Percentiles rank a stretch among this genome's conserved stretches.
phyloP scores from a whole-genome alignment of 2,797 vertebrate genomes.

The Halcyon chelicuti region DNA sequence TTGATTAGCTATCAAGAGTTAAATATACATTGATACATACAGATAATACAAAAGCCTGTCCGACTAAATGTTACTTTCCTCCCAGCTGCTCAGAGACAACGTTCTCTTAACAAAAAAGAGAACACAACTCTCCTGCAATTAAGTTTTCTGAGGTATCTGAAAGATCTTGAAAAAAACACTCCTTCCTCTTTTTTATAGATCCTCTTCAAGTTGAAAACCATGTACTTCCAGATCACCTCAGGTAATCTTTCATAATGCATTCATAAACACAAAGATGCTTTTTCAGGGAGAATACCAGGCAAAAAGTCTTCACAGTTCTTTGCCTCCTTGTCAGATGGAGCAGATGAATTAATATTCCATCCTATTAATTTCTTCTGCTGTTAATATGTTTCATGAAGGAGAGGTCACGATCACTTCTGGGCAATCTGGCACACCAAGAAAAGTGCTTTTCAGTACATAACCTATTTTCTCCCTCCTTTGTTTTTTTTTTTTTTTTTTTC shows the following conservation, averaged over 20 bases:
- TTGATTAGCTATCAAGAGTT: not conserved
- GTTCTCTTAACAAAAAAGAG: not conserved
- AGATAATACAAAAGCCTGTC: not conserved
- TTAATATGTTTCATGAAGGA: not conserved
- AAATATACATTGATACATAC: not conserved
- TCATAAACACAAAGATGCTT: slow-evolving; percentile 19
- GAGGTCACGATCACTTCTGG: not conserved
- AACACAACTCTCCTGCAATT: not conserved
- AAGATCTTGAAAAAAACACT: not conserved
- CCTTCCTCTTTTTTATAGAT: not conserved
- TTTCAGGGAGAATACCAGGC: not conserved
- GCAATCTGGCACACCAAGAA: not conserved
- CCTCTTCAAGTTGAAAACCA: not conserved
- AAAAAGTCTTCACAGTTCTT: not conserved
- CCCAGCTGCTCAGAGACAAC: not conserved
- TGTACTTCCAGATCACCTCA: slow-evolving; percentile 10
- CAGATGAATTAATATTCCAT: not conserved
- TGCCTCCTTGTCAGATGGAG: not conserved
- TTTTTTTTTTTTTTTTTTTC: not conserved
- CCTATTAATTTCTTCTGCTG: not conserved
- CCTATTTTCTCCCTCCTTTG: not conserved
- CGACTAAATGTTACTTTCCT: not conserved
- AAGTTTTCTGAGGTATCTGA: not conserved
- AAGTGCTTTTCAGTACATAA: not conserved
- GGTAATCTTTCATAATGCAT: slow-evolving; percentile 3